Evolutionary conservation across 2,113 vertebrate species (phyloP), one percentile per base, ranked within the genome.

Genomic region (Bos indicus): DNA sequence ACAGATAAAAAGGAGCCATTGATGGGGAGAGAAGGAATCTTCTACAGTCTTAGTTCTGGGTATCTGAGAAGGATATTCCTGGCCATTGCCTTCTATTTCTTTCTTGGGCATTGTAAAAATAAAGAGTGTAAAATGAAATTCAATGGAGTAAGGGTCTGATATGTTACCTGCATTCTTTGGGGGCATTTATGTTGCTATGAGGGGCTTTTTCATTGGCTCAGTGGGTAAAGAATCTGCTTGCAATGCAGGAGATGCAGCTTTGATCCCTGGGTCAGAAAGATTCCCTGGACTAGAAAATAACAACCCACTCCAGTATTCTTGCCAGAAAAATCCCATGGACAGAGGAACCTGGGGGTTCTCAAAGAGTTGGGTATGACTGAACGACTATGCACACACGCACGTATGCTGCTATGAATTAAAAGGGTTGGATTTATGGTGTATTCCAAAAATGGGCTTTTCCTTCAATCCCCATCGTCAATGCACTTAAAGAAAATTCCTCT

Each of bases 361-460:
- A 43, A 77, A 77, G 71, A 43, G 71, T 1, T 43, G 40, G 40
- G 12, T 23, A 15, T 8, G 71, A 40, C 71, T 77, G 23, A 77
- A 43, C 0, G 0, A 43, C 40, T 7, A 15, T 26, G 12, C 40
- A 43, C 0, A 12, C 40, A 26, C 2, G 5, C 40, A 26, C 1
- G 2, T 6, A 23, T 74, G 36, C 19, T 82, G 43, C 67, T 94
- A 11, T 84, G 33, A 94, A 78, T 97, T 67, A 97, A 85, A 74
- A 92, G 52, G 6, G 15, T 51, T 52, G 26, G n/a, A 25, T 71
- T 36, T 91, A 85, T 36, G 40, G 54, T 88, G 2, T 74, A 91
- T 62, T 90, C 84, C 17, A 71, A 90, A 93, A 93, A 28, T 95
- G 51, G 57, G 87, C 40, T 54, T 93, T 97, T 88, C 19, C 64